Evolutionary conservation across 2,888 invertebrate genomes (phyloP).

Genomic region (Proisotoma minuta): DNA sequence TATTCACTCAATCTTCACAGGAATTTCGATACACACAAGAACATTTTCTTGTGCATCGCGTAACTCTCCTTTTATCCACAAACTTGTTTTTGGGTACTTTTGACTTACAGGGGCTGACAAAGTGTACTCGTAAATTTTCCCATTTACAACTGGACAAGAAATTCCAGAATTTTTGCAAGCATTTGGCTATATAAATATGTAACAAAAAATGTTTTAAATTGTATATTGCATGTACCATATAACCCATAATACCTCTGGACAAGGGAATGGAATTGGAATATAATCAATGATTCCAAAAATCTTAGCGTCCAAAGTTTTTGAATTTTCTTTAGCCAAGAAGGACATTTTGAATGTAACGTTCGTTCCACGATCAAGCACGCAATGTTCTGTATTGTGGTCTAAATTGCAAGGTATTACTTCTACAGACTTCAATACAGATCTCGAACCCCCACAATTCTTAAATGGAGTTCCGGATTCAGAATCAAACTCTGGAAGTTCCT

Average conservation of each 20-base stretch:
- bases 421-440: conserved; percentile 32
- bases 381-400: conserved; percentile 22
- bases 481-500: background rate
- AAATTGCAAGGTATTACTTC: conserved; percentile 35
- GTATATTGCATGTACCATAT: background rate
- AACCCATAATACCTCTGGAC: conserved; percentile 32
- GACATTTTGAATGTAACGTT: conserved; percentile 38
- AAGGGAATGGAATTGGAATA: conserved; percentile 41
- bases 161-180: conserved; percentile 42
- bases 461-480: conserved; percentile 23
- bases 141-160: conserved; percentile 33
- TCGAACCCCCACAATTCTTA: conserved; percentile 33
- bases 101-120: conserved; percentile 29
- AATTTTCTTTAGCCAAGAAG: conserved; percentile 50
- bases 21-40: conserved; percentile 66
- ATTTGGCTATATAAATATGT: conserved; percentile 26
- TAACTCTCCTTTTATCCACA: conserved; percentile 71
- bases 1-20: conserved; percentile 49
- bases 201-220: background rate
- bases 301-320: conserved; percentile 57
- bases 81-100: conserved; percentile 53
- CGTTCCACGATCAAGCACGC: conserved; percentile 35
- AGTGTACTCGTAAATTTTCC: conserved; percentile 30
- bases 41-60: conserved; percentile 59
- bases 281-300: conserved; percentile 72